These are phyloP conservation scores for Metellina segmentata DNA, from an alignment of 2,888 invertebrate species.

Conservation along the genomic window DNA sequence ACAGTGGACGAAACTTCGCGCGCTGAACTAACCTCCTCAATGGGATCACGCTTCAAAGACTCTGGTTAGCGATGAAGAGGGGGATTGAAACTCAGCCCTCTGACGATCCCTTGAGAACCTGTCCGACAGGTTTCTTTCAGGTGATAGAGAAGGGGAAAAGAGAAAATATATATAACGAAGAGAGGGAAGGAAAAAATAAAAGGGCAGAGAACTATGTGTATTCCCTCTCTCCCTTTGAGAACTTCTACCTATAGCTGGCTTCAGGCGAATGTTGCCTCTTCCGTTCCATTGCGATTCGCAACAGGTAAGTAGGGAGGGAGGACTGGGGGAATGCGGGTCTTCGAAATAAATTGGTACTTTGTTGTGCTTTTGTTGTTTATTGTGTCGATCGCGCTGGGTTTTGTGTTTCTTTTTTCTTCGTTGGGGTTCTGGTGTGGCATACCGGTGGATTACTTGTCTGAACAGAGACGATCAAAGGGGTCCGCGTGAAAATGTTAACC, in stretches of 20 bases:
- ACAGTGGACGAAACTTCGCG: conserved; percentile 1
- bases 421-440: background rate
- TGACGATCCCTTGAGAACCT: conserved; percentile 58
- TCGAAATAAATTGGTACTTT: conserved; percentile 37
- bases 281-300: conserved; percentile 34
- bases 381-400: background rate
- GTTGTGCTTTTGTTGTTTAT: conserved; percentile 16
- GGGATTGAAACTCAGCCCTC: conserved; percentile 11
- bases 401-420: background rate
- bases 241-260: conserved; percentile 16
- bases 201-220: conserved; percentile 64
- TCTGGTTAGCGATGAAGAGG: conserved; percentile 10
- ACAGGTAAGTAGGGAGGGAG: conserved; percentile 40
- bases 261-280: conserved; percentile 58
- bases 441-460: background rate
- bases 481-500: background rate
- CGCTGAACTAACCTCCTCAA: conserved; percentile 19
- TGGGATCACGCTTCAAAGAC: conserved; percentile 35
- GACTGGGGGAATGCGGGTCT: conserved; percentile 49
- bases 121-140: conserved; percentile 71
- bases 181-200: conserved; percentile 32
- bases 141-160: conserved; percentile 11
- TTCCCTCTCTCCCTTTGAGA: conserved; percentile 35
- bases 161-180: background rate
- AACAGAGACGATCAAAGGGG: background rate